Conservation (phyloP, 2,888 invertebrate genomes). For the Caenorhabditis angaria region DNA sequence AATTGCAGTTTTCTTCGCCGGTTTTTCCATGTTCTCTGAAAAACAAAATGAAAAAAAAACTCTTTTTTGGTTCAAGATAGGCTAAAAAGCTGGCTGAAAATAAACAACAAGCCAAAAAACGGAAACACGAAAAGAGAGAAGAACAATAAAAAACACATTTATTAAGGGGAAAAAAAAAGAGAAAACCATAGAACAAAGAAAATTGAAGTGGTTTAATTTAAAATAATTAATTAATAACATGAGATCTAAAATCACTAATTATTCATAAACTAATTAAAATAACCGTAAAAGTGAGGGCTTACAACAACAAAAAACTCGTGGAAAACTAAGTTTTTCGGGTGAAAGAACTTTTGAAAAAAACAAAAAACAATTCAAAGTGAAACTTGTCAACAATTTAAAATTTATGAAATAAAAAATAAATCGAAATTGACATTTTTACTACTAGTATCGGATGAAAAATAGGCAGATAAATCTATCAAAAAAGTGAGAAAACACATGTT, state of each 20-base stretch:
- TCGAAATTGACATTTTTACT: neutral
- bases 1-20: neutral
- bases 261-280: too few relatives aligned
- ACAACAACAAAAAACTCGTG: too few relatives aligned
- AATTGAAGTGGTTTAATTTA: too few relatives aligned
- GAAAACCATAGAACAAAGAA: too few relatives aligned
- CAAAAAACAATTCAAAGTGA: too few relatives aligned
- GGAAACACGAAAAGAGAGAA: neutral
- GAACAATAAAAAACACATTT: neutral
- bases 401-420: neutral
- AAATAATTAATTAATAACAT: too few relatives aligned
- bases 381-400: slow-evolving; percentile 1
- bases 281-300: too few relatives aligned
- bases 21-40: neutral
- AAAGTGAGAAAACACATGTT: slow-evolving; percentile 1
- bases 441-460: neutral
- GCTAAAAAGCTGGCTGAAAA: neutral
- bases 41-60: neutral
- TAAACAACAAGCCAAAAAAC: neutral
- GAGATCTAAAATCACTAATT: too few relatives aligned
- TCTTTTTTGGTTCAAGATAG: slow-evolving; percentile 1
- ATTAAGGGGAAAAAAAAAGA: neutral
- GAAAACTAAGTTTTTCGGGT: too few relatives aligned
- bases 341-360: too few relatives aligned
- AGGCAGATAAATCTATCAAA: neutral